Conservation (phyloP, 35 echinoderm and acorn worm species). For the Lytechinus variegatus region DNA sequence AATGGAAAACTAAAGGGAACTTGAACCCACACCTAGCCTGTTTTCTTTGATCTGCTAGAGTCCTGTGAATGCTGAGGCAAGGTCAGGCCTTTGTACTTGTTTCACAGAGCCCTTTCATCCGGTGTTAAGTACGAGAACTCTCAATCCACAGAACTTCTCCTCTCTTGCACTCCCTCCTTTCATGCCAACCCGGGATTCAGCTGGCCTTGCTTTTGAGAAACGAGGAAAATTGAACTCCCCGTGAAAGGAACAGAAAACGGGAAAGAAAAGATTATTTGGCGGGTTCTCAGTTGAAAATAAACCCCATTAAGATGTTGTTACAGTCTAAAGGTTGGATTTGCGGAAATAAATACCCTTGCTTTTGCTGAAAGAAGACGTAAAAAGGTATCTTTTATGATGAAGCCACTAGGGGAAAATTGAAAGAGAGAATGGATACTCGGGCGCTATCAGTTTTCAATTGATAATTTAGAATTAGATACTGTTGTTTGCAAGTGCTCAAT, state of each 20-base stretch:
- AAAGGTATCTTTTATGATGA: constrained; percentile 51
- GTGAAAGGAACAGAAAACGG: constrained; percentile 26
- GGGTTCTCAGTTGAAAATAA: constrained; percentile 50
- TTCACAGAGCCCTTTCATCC: constrained; percentile 55
- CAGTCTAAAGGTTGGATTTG: constrained; percentile 54
- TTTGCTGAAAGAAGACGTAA: constrained; percentile 47
- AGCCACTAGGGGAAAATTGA: constrained; percentile 44
- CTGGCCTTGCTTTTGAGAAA: constrained; percentile 7
- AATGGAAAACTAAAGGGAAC: constrained; percentile 35
- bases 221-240: constrained; percentile 14
- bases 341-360: constrained; percentile 48
- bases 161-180: constrained; percentile 4
- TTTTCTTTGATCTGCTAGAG: constrained; percentile 32
- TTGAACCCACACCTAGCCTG: constrained; percentile 38
- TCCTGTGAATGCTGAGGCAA: constrained; percentile 23
- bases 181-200: constrained; percentile 35
- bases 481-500: constrained; percentile 51
- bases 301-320: constrained; percentile 54
- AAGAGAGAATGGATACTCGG: constrained; percentile 42
- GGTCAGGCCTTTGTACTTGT: constrained; percentile 36
- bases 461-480: constrained; percentile 56
- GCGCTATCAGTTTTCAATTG: constrained; percentile 43
- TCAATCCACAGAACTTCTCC: constrained; percentile 22
- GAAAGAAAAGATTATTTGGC: constrained; percentile 54
- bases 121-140: constrained; percentile 45